Conservation (phyloP, 2,113 vertebrate genomes). For the Piaya cayana region DNA sequence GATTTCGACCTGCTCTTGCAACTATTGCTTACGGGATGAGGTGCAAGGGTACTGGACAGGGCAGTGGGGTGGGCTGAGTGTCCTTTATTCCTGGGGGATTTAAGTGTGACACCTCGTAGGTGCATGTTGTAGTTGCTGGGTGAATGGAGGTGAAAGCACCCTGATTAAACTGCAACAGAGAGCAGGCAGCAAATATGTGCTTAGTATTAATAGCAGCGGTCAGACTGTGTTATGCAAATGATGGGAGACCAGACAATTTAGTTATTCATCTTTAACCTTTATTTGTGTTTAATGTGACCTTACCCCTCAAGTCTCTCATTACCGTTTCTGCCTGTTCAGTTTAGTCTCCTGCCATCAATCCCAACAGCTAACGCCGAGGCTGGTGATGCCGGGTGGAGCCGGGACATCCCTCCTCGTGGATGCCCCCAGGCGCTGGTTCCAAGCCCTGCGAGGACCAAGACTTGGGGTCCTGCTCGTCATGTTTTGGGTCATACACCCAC, state of each 20-base stretch:
- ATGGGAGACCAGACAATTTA: not conserved
- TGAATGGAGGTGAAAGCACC: not conserved
- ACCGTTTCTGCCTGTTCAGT: not conserved
- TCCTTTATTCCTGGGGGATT: not conserved
- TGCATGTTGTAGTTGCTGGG: not conserved
- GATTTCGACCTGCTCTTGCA: not conserved
- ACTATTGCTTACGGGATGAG: fast-evolving
- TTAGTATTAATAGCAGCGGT: not conserved
- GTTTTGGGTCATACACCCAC: not conserved
- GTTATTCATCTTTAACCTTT: conserved; percentile 58
- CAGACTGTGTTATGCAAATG: not conserved
- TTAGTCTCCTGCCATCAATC: not conserved
- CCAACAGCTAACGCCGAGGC: fast-evolving
- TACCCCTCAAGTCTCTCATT: not conserved
- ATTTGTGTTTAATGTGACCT: not conserved
- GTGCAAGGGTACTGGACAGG: not conserved
- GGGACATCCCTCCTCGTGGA: fast-evolving
- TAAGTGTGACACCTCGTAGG: fast-evolving
- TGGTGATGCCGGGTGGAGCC: fast-evolving
- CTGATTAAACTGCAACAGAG: not conserved
- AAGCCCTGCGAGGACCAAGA: not conserved
- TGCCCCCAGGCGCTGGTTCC: not conserved
- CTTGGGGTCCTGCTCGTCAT: fast-evolving
- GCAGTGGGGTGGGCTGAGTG: not conserved
- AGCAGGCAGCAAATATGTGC: not conserved